Conservation (phyloP, 2,888 invertebrate genomes). For the Linnaemya tessellans region DNA sequence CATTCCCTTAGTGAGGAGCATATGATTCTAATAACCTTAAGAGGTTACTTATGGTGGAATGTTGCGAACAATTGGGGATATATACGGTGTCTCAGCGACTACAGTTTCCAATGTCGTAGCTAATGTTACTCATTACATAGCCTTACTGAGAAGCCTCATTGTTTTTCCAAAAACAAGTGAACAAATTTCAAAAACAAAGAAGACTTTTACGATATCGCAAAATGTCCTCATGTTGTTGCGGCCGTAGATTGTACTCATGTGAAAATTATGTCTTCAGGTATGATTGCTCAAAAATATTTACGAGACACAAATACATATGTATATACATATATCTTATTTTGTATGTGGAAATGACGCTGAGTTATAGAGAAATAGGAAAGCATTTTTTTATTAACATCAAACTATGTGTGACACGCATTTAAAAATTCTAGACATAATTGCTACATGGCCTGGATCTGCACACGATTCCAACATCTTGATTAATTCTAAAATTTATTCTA, state of each 20-base stretch:
- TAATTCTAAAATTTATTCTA: no score
- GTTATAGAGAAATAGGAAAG: no score
- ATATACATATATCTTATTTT: no score
- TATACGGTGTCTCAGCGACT: background rate
- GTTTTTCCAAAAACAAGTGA: background rate
- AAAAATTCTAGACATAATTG: background rate
- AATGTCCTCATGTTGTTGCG: conserved; percentile 53
- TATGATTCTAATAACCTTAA: background rate
- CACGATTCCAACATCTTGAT: background rate
- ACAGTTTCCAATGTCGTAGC: no score
- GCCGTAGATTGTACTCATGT: conserved; percentile 63
- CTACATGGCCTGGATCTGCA: no score
- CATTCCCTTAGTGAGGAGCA: no score
- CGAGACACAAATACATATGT: background rate
- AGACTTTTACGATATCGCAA: no score
- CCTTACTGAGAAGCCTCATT: background rate
- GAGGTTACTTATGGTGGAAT: background rate
- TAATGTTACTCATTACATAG: background rate
- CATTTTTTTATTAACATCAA: conserved; percentile 58
- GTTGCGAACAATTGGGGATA: background rate
- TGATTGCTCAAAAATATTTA: background rate
- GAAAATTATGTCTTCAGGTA: conserved; percentile 56
- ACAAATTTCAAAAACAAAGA: conserved; percentile 24
- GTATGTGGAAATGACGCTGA: conserved; percentile 55
- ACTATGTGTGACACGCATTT: conserved; percentile 47